Percentiles rank a stretch among this genome's conserved stretches.
Conservation (phyloP, 2,113 vertebrate species). For the Phylloscopus whistleri region DNA sequence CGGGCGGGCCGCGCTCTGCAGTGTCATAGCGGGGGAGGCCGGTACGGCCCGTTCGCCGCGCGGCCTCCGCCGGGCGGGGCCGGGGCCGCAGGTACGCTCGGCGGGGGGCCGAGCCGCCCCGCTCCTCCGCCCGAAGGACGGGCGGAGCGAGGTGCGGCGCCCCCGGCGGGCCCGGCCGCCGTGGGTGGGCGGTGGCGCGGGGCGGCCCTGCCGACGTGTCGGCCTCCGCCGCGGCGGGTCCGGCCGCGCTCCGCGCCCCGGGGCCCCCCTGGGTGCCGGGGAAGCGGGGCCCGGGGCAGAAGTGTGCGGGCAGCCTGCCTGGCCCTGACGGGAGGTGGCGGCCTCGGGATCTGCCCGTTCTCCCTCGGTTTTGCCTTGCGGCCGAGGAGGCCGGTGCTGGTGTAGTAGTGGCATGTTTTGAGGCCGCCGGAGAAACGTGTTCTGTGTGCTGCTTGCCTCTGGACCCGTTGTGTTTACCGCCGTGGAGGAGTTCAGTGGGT, state of each 20-base stretch:
- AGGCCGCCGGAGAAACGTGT: background rate
- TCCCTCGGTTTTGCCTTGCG: background rate
- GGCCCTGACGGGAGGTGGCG: background rate
- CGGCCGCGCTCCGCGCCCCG: background rate
- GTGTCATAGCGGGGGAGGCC: constrained; percentile 34
- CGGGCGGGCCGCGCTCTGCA: constrained; percentile 53
- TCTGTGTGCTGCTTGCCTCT: background rate
- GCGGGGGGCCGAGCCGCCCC: too few species aligned
- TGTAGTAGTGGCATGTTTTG: background rate
- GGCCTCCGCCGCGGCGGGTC: background rate
- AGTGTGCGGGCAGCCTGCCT: background rate
- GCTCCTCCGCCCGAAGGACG: too few species aligned
- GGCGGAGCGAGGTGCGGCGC: too few species aligned
- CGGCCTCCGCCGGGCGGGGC: background rate
- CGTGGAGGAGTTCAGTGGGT: background rate
- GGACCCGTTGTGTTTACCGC: background rate
- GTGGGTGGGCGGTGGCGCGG: background rate
- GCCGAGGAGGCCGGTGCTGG: background rate
- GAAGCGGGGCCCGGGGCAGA: background rate
- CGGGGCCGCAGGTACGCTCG: background rate
- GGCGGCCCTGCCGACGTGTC: constrained; percentile 20
- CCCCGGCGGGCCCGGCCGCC: too few species aligned
- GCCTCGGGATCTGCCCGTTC: background rate
- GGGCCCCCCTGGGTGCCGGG: background rate
- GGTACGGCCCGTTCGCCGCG: background rate